Percentiles rank a stretch among this genome's conserved stretches.
Evolutionary conservation across 2,113 vertebrate species (phyloP).

Genomic region (Falcunculus frontatus): DNA sequence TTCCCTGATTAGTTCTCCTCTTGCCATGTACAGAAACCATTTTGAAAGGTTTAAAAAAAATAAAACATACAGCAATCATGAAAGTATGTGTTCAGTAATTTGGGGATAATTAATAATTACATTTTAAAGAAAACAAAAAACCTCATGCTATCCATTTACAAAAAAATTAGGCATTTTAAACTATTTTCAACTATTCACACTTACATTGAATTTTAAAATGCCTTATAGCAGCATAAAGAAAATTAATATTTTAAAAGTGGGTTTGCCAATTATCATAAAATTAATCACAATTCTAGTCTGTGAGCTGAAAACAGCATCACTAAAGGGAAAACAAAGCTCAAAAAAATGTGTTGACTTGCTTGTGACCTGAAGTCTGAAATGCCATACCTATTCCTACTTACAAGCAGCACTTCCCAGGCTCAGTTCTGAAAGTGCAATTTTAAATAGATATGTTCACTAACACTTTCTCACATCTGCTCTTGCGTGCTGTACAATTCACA

Average conservation of each 20-base stretch:
- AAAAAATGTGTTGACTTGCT: neutral
- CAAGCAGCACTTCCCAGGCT: neutral
- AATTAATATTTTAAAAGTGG: neutral
- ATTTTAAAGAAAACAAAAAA: neutral
- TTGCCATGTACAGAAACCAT: neutral
- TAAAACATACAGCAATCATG: neutral
- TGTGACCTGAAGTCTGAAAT: neutral
- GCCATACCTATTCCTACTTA: neutral
- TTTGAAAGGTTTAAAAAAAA: neutral
- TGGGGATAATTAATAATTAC: neutral
- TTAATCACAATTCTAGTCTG: neutral
- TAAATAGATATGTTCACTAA: neutral
- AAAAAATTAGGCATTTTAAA: neutral
- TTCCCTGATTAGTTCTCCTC: neutral
- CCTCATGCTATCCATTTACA: neutral
- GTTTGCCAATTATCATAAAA: neutral
- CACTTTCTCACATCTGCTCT: neutral
- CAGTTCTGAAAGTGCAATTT: neutral
- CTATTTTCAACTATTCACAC: neutral
- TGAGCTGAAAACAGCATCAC: neutral
- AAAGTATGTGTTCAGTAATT: neutral
- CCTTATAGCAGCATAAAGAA: neutral
- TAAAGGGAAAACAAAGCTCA: neutral
- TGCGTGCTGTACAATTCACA: neutral
- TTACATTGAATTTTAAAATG: neutral